phyloP scores from a whole-genome alignment of 1,140 invertebrate genomes.

The Micrasema minimum region DNA sequence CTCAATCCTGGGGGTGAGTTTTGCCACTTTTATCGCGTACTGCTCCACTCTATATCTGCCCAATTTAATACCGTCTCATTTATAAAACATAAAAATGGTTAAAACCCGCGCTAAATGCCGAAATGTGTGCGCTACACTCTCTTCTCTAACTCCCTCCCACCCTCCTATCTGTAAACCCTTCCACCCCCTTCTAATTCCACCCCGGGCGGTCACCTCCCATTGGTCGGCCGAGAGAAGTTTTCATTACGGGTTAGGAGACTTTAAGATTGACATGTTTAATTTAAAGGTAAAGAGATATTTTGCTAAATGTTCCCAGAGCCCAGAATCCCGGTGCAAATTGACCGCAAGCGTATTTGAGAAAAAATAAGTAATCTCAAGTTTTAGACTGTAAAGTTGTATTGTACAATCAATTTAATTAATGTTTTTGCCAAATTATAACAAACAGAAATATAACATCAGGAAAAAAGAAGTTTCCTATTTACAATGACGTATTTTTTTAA shows the following conservation, averaged over 20 bases:
- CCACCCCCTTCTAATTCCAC: background rate
- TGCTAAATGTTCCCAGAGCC: constrained; percentile 6
- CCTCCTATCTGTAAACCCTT: background rate
- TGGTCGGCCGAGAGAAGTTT: constrained; percentile 44
- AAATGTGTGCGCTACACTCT: constrained; percentile 44
- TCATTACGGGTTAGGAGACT: constrained; percentile 46
- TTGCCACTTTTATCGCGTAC: constrained; percentile 34
- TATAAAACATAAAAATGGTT: constrained; percentile 55
- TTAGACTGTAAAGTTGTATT: too few relatives aligned
- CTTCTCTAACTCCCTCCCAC: background rate
- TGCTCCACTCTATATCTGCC: constrained; percentile 51
- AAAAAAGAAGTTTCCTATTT: too few relatives aligned
- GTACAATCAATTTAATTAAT: too few relatives aligned
- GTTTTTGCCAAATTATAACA: too few relatives aligned
- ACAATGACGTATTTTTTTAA: too few relatives aligned
- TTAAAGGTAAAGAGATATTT: constrained; percentile 23
- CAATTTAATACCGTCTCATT: constrained; percentile 54
- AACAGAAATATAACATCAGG: too few relatives aligned
- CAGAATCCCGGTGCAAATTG: too few relatives aligned
- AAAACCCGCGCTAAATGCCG: constrained; percentile 53
- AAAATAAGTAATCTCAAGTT: too few relatives aligned
- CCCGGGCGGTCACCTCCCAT: constrained; percentile 10
- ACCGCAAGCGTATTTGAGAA: too few relatives aligned
- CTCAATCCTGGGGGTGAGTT: background rate
- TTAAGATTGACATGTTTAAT: constrained; percentile 30